These are phyloP conservation scores for Syncerus caffer DNA, from an alignment of 2,797 vertebrate species.

Conservation along the genomic window DNA sequence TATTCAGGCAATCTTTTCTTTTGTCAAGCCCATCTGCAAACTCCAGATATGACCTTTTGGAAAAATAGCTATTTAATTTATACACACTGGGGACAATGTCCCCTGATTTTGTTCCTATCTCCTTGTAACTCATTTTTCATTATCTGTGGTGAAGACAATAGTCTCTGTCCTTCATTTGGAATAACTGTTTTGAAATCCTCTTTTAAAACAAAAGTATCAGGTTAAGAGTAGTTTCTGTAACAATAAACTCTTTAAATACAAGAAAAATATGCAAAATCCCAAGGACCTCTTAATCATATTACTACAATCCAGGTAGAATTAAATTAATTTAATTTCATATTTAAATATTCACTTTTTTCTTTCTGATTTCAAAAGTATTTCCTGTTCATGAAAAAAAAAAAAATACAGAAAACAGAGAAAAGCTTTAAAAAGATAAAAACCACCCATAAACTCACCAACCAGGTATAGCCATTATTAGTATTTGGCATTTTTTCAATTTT, in stretches of 20 bases:
- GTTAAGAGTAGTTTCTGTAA: constrained; percentile 60
- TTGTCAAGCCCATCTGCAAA: constrained; percentile 58
- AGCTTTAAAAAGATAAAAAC: constrained; percentile 37
- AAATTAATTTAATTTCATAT: constrained; percentile 45
- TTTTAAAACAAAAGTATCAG: constrained; percentile 64
- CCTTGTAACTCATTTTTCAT: constrained; percentile 47
- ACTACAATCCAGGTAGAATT: constrained; percentile 45
- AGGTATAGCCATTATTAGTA: not conserved
- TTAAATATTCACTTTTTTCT: constrained; percentile 38
- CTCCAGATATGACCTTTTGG: constrained; percentile 62
- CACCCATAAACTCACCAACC: not conserved
- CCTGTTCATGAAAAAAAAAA: constrained; percentile 26
- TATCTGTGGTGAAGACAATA: constrained; percentile 70
- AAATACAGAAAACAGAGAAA: constrained; percentile 26
- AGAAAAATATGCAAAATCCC: constrained; percentile 58
- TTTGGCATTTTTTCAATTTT: not conserved
- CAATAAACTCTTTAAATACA: constrained; percentile 51
- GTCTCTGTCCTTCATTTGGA: constrained; percentile 62
- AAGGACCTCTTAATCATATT: constrained; percentile 52
- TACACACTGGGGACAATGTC: constrained; percentile 53
- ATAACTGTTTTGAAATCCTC: constrained; percentile 62
- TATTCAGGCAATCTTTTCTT: constrained; percentile 48
- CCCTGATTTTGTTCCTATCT: constrained; percentile 60
- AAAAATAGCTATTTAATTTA: constrained; percentile 71
- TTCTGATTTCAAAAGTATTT: constrained; percentile 50